A percentile compares a stretch with the other conserved stretches of the same genome.
Evolutionary conservation across 2,888 invertebrate genomes (phyloP).

Genomic region (Zygothrica quintamaculata): DNA sequence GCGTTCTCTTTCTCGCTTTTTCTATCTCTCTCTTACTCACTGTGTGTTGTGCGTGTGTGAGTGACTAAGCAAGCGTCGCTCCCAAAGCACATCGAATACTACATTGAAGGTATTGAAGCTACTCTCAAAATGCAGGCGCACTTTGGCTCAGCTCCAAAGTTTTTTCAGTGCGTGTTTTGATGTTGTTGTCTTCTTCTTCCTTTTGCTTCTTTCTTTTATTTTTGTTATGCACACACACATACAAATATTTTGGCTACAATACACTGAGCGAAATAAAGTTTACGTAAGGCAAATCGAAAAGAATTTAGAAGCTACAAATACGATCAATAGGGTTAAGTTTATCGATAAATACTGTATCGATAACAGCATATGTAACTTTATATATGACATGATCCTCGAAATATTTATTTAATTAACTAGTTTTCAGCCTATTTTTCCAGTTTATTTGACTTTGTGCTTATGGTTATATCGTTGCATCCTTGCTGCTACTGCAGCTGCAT

Average conservation of each 20-base stretch:
- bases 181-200: constrained; percentile 6
- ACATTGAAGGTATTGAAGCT: constrained; percentile 52
- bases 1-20: constrained; percentile 7
- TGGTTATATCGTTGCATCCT: constrained; percentile 33
- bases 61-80: constrained; percentile 33
- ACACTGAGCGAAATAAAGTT: constrained; percentile 25
- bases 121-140: constrained; percentile 44
- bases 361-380: too few relatives aligned
- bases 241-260: neutral
- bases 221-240: too few relatives aligned
- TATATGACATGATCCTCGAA: too few relatives aligned
- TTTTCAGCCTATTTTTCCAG: too few relatives aligned
- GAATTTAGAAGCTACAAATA: too few relatives aligned
- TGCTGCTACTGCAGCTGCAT: constrained; percentile 3
- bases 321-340: too few relatives aligned
- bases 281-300: too few relatives aligned
- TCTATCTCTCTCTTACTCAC: constrained; percentile 6
- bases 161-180: constrained; percentile 14
- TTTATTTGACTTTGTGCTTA: constrained; percentile 39
- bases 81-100: constrained; percentile 42
- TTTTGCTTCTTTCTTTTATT: constrained; percentile 12
- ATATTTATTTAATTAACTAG: too few relatives aligned
- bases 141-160: constrained; percentile 24
- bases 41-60: constrained; percentile 14
- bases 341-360: too few relatives aligned